Evolutionary conservation across 2,797 vertebrate species (phyloP).

Genomic region (Sebastes hopkinsi): DNA sequence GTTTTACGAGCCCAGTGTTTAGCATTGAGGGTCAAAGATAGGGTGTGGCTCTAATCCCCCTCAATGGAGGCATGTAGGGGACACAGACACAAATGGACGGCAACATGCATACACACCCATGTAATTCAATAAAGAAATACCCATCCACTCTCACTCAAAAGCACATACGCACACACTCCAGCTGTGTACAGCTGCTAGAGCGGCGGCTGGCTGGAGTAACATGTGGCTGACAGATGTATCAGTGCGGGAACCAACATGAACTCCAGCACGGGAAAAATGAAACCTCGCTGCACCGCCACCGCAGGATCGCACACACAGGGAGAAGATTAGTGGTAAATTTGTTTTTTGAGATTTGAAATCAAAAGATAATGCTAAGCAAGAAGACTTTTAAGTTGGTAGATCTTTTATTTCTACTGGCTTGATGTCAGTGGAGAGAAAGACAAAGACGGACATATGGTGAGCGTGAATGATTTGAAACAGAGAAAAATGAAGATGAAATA

Average conservation of each 20-base stretch:
- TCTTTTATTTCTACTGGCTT: neutral
- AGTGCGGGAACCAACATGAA: conserved; percentile 33
- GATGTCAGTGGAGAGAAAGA: neutral
- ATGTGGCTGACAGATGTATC: conserved; percentile 76
- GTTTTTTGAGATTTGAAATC: neutral
- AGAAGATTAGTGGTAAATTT: conserved; percentile 15
- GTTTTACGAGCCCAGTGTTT: conserved; percentile 26
- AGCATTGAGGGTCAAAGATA: conserved; percentile 6
- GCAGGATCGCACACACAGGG: conserved; percentile 25
- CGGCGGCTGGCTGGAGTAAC: conserved; percentile 34
- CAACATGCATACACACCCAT: conserved; percentile 7
- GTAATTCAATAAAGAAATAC: conserved; percentile 11
- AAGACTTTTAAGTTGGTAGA: neutral
- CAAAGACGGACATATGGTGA: neutral
- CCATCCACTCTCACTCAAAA: conserved; percentile 7
- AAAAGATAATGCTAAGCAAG: neutral
- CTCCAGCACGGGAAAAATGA: conserved; percentile 30
- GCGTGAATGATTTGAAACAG: neutral
- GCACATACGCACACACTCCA: conserved; percentile 23
- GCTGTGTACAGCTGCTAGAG: conserved; percentile 46
- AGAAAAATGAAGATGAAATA: neutral
- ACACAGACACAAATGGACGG: conserved; percentile 24
- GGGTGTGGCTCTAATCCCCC: conserved; percentile 43
- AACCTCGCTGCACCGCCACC: conserved; percentile 1
- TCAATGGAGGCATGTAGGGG: conserved; percentile 21